phyloP scores from a whole-genome alignment of 1,140 invertebrate species.

The Brachionus calyciflorus region DNA sequence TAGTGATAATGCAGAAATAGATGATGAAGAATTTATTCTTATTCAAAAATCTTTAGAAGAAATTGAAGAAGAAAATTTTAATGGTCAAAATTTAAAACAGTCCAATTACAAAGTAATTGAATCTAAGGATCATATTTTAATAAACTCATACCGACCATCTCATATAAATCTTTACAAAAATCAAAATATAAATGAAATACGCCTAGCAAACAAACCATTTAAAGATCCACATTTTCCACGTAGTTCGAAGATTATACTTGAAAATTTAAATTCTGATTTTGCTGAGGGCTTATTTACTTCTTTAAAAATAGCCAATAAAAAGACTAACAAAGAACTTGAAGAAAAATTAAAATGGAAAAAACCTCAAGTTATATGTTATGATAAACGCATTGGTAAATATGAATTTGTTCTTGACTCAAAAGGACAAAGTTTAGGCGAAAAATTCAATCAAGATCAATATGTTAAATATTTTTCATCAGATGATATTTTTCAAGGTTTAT shows the following conservation, averaged over 20 bases:
- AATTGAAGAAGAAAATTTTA: neutral
- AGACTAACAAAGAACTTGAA: neutral
- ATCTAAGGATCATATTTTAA: neutral
- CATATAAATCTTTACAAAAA: constrained; percentile 33
- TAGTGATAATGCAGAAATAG: too few species aligned
- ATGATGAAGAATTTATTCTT: neutral
- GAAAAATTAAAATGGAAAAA: constrained; percentile 15
- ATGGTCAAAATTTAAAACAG: neutral
- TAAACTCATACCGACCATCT: neutral
- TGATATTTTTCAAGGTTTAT: constrained; percentile 18
- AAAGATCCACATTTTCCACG: neutral
- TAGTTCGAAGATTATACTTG: neutral
- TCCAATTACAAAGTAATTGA: neutral
- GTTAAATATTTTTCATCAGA: constrained; percentile 26
- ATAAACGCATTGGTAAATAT: neutral
- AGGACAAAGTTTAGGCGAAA: neutral
- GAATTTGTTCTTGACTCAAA: constrained; percentile 10
- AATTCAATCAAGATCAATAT: neutral
- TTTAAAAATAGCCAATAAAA: neutral
- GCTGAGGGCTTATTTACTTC: neutral
- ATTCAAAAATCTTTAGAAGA: neutral
- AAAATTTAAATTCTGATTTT: neutral
- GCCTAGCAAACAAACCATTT: neutral
- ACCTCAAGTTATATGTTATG: constrained; percentile 25
- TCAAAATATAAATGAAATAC: constrained; percentile 2